A percentile compares a stretch with the other conserved stretches of the same genome.
phyloP scores from a whole-genome alignment of 1,140 invertebrate genomes.

The Melanaphis sacchari region DNA sequence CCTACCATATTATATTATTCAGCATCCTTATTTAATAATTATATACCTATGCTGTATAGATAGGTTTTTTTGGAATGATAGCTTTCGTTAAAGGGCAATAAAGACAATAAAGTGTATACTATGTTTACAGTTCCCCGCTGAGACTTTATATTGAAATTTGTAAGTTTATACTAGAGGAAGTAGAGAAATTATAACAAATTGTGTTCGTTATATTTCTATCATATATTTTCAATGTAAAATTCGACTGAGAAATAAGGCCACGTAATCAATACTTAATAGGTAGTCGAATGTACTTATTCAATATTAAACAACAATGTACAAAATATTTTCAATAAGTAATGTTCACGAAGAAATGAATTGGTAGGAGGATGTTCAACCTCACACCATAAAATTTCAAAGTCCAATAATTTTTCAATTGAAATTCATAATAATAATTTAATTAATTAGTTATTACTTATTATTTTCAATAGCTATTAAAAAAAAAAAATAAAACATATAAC shows the following conservation, averaged over 20 bases:
- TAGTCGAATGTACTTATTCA: background rate
- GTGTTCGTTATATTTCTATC: background rate
- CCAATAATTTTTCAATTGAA: background rate
- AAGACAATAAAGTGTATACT: too few relatives aligned
- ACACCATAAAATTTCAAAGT: background rate
- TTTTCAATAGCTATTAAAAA: background rate
- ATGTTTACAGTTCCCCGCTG: background rate
- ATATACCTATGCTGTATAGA: background rate
- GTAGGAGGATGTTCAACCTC: too few relatives aligned
- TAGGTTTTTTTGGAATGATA: background rate
- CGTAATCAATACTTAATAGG: background rate
- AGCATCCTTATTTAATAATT: background rate
- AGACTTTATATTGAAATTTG: background rate
- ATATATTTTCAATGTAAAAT: background rate
- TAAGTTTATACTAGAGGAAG: background rate
- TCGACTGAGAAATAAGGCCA: background rate
- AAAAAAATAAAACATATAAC: background rate
- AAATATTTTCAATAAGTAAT: too few relatives aligned
- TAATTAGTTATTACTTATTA: background rate
- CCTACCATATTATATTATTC: background rate
- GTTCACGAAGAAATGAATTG: background rate
- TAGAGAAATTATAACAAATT: background rate
- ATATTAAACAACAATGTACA: background rate
- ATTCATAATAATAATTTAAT: background rate
- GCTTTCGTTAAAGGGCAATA: background rate